Base-by-base conservation (phyloP, 2,888 invertebrate genomes). In the Synanthedon andrenaeformis region DNA sequence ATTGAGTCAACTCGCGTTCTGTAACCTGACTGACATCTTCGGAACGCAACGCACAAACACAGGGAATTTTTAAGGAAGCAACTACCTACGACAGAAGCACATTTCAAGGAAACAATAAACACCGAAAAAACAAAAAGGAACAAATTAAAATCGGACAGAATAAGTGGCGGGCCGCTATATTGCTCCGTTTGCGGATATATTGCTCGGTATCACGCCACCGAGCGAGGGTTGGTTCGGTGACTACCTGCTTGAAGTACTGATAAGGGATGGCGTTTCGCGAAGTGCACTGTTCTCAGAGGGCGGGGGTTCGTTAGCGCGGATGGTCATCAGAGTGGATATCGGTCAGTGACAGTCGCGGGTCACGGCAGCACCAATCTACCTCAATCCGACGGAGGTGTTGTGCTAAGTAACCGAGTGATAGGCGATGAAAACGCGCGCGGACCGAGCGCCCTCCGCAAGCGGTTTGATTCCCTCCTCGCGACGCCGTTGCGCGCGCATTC, bases 381-480 rank as follows among this genome's bases (percentile, higher is more conserved):
- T 71, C 65, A 65, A 63, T 35, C 35, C 67, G 72, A 68, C 73
- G 71, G 72, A 78, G 79, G 76, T 71, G 75, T 70, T 73, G 72
- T 74, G 72, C 68, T 69, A 72, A 74, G 69, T 70, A 73, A 74
- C 66, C 71, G 67, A 64, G 63, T 66, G 70, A 58, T 55, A 53
- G 57, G 53, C 55, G 59, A 54, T 54, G 59, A 64, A 62, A 67
- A 80, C 78, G 72, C 86, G 86, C 80, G 83, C 83, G 80, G 70
- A 69, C 72, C 73, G 81, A 65, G 62, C 81, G 86, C 86, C 82
- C 81, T 82, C 82, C 82, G 81, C 77, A 78, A 77, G 78, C 86
- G 82, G 76, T 85, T 80, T 87, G 85, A 82, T 71, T 77, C 82
- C 81, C 84, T 82, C 83, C 79, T 79, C 82, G 70, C 79, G 79